Conservation (phyloP, 1,140 invertebrate species). For the Leptoteleia sp. region DNA sequence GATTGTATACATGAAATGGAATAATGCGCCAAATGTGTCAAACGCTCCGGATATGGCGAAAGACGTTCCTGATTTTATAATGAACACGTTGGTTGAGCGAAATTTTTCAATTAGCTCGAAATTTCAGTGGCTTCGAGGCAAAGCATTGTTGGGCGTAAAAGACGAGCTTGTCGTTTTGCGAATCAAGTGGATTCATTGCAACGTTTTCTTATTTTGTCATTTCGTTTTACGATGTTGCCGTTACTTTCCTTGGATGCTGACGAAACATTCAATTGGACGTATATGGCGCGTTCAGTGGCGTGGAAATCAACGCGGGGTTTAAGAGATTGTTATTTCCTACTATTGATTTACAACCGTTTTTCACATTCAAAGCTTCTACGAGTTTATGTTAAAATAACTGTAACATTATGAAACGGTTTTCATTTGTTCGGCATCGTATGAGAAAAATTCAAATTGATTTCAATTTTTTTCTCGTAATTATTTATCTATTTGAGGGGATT, state of each 20-base stretch:
- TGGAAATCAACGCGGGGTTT: slow-evolving; percentile 4
- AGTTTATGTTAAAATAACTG: not conserved
- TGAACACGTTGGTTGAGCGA: slow-evolving; percentile 57
- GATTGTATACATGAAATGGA: too few relatives aligned
- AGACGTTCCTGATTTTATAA: slow-evolving; percentile 46
- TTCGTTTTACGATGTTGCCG: slow-evolving; percentile 26
- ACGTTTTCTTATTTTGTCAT: slow-evolving; percentile 29
- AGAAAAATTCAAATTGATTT: too few relatives aligned
- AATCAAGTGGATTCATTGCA: slow-evolving; percentile 59
- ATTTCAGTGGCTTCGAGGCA: slow-evolving; percentile 8
- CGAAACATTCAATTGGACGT: slow-evolving; percentile 10
- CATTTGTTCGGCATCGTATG: too few relatives aligned
- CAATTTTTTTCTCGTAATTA: not conserved
- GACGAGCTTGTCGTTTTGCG: slow-evolving; percentile 65
- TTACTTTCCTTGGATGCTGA: slow-evolving; percentile 32
- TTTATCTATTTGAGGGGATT: slow-evolving; percentile 2
- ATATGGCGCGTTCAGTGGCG: slow-evolving; percentile 1
- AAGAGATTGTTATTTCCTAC: not conserved
- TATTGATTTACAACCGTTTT: not conserved
- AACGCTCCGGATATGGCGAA: slow-evolving; percentile 50
- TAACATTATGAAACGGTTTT: not conserved
- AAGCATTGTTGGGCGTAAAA: slow-evolving; percentile 50
- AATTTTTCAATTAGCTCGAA: slow-evolving; percentile 11
- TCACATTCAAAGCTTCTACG: not conserved
- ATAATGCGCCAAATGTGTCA: slow-evolving; percentile 36